Evolutionary conservation across 2,888 invertebrate genomes (phyloP).

Genomic region (Arrhopalites spinosus): DNA sequence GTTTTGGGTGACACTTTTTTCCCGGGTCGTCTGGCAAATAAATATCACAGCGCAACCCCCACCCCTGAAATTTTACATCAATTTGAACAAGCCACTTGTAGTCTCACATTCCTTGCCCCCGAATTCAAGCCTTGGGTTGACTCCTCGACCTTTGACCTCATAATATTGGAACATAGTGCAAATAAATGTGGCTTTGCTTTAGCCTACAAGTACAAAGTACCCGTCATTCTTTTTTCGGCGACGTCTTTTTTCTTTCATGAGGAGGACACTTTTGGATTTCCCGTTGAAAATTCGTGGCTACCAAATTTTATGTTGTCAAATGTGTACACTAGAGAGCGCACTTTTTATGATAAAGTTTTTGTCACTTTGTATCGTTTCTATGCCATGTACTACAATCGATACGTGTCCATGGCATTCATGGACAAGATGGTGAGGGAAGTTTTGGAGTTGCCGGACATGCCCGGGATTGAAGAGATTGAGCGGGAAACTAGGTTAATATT

Average conservation of each 20-base stretch:
- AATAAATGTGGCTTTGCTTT: conserved; percentile 11
- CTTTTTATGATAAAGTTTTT: conserved; percentile 5
- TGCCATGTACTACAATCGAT: neutral
- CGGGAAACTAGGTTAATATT: conserved; percentile 77
- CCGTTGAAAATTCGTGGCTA: conserved; percentile 13
- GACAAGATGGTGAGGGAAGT: conserved; percentile 6
- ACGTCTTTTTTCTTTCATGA: neutral
- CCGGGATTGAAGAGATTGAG: conserved; percentile 70
- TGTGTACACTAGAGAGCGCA: neutral
- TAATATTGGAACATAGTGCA: neutral
- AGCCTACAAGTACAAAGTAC: neutral
- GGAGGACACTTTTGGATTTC: conserved; percentile 17
- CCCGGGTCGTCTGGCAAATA: neutral
- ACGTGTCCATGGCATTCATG: neutral
- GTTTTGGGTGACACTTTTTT: neutral
- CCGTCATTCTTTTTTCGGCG: conserved; percentile 5
- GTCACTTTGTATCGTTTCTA: neutral
- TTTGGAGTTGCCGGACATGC: conserved; percentile 61
- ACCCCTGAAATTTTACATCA: neutral
- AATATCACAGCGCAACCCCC: neutral
- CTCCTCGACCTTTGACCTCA: neutral
- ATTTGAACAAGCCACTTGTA: neutral
- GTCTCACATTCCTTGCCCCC: neutral
- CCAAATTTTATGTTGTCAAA: neutral
- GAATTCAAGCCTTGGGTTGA: conserved; percentile 10